Percentiles rank a stretch among this genome's conserved stretches.
Conservation (phyloP, 2,113 vertebrate species). For the Spea bombifrons region DNA sequence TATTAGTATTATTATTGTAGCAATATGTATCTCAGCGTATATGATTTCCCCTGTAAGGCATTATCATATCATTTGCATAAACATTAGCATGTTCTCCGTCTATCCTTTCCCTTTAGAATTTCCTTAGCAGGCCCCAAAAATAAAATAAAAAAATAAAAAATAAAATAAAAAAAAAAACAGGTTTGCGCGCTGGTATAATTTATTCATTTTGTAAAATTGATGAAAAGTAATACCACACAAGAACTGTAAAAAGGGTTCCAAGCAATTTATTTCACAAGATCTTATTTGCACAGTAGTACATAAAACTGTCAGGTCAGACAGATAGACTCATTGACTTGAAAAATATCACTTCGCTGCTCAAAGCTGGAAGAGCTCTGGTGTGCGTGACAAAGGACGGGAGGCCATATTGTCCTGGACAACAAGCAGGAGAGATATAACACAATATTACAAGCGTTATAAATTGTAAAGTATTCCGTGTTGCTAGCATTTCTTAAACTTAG, state of each 20-base stretch:
- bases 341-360: conserved; percentile 40
- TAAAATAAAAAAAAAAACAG: conserved; percentile 10
- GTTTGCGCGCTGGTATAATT: conserved; percentile 29
- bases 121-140: background rate
- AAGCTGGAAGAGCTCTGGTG: conserved; percentile 1
- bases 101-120: background rate
- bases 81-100: background rate
- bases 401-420: conserved; percentile 22
- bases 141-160: no score
- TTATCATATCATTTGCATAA: background rate
- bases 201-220: conserved; percentile 45
- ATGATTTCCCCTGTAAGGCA: no score
- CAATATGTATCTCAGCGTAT: background rate
- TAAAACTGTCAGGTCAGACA: conserved; percentile 44
- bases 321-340: conserved; percentile 47
- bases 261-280: conserved; percentile 48
- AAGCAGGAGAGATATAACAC: background rate
- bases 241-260: conserved; percentile 43
- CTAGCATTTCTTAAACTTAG: no score
- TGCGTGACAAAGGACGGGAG: conserved; percentile 21
- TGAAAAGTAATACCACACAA: conserved; percentile 47
- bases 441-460: no score
- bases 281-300: conserved; percentile 47
- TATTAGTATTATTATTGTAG: conserved; percentile 9
- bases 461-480: no score